Base-by-base conservation (phyloP, 2,113 vertebrate species). In the Cettia cetti region DNA sequence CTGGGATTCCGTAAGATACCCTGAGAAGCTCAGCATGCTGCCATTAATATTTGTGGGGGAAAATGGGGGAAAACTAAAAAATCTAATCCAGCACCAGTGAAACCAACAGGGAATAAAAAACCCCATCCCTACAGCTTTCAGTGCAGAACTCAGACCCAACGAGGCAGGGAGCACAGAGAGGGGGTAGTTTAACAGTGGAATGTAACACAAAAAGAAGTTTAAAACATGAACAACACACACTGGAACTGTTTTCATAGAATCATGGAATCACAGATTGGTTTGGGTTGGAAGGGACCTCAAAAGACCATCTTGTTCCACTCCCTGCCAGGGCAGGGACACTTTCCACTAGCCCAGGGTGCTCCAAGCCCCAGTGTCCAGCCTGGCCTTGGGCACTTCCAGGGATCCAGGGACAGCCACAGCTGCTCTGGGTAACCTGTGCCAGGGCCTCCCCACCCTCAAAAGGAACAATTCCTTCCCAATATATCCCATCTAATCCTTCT, bases 181-280 rank as follows among this genome's bases (percentile, higher is more conserved):
- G 11, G 30, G 19, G 59, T n/a, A 49, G 35, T 2, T n/a, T 30
- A 63, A 56, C 28, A 26, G 22, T 1, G 0, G 24, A 44, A 35
- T 10, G 5, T 6, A 35, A 44, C 0, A 6, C 11, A 31, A 18
- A 47, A 56, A 21, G 15, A 40, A 28, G 44, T 35, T 63, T 30
- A 50, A 53, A 30, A 26, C 3, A 9, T 1, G 13, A 35, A 12
- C 14, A 61, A 28, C 2, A 1, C 3, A 2, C 1, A 0, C 4
- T 24, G 21, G 44, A 45, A 9, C 3, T 7, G 19, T 15, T 64
- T 61, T 27, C 18, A 35, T 4, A 9, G 21, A 40, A 10, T 59
- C 13, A 14, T 7, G 16, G 53, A 66, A 40, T 69, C 14, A 13
- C 16, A 31, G n/a, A 13, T 10, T 27, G 16, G 24, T 40, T 68